phyloP scores from a whole-genome alignment of 2,888 invertebrate species.

The Nymphalis urticae region DNA sequence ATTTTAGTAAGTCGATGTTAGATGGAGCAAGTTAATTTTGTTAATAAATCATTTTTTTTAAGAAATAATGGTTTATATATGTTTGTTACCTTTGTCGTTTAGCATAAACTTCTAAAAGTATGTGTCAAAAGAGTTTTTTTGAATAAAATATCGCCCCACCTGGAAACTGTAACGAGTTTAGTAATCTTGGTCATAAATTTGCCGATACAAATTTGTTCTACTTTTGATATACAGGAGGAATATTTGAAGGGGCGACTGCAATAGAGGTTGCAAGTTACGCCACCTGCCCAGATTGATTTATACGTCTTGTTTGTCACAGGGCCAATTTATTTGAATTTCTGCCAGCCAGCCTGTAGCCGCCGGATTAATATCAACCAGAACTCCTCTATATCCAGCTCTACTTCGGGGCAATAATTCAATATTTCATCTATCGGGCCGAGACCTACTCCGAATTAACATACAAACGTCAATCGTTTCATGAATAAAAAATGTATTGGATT shows the following conservation, averaged over 20 bases:
- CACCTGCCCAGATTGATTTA: conserved; percentile 81
- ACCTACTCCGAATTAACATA: conserved; percentile 80
- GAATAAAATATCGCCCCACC: conserved; percentile 66
- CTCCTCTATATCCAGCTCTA: conserved; percentile 74
- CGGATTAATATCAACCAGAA: conserved; percentile 80
- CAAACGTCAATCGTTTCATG: conserved; percentile 82
- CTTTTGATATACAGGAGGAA: conserved; percentile 52
- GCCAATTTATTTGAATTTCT: conserved; percentile 82
- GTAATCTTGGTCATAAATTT: conserved; percentile 76
- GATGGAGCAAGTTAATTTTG: no score
- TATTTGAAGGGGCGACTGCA: conserved; percentile 66
- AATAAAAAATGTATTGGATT: conserved; percentile 82
- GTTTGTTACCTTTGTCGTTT: conserved; percentile 9
- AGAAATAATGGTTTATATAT: conserved; percentile 9
- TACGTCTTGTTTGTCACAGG: conserved; percentile 81
- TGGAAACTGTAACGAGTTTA: conserved; percentile 75
- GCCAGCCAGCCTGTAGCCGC: conserved; percentile 77
- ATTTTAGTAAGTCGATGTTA: no score
- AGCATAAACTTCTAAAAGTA: conserved; percentile 46
- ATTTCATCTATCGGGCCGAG: conserved; percentile 77
- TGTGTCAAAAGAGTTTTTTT: conserved; percentile 67
- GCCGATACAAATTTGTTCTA: conserved; percentile 74
- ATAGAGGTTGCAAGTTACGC: conserved; percentile 75
- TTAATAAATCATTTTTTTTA: conserved; percentile 12
- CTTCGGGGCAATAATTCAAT: conserved; percentile 79